These are phyloP conservation scores for Chinchilla lanigera DNA, from an alignment of 2,113 vertebrate genomes.

Conservation along the genomic window DNA sequence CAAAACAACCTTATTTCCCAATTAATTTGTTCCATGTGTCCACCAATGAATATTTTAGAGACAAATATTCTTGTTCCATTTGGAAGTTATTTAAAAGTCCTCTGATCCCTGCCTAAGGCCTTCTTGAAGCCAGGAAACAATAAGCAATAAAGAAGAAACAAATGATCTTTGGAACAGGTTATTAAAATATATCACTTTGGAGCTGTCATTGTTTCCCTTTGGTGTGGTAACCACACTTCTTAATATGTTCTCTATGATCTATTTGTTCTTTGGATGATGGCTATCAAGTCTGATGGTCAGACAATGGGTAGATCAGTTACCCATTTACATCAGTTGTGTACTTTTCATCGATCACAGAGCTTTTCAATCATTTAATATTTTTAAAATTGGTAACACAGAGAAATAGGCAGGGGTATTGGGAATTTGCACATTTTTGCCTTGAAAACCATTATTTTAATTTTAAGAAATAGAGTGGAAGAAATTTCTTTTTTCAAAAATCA, in stretches of 20 bases:
- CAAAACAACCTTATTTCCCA: background rate
- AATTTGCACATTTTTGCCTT: constrained; percentile 34
- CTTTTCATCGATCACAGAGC: constrained; percentile 27
- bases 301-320: constrained; percentile 29
- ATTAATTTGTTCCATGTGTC: constrained; percentile 13
- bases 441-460: constrained; percentile 50
- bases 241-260: background rate
- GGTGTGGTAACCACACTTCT: background rate
- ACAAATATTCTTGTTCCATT: constrained; percentile 43
- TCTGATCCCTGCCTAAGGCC: constrained; percentile 5
- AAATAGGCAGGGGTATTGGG: background rate
- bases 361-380: background rate
- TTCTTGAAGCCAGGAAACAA: constrained; percentile 53
- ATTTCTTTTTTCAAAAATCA: background rate
- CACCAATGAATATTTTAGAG: constrained; percentile 32
- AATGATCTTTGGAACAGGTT: constrained; percentile 35
- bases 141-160: constrained; percentile 67
- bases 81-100: constrained; percentile 57
- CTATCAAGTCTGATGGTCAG: background rate
- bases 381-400: constrained; percentile 43
- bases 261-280: constrained; percentile 48
- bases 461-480: constrained; percentile 24
- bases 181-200: constrained; percentile 18
- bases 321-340: background rate
- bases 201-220: background rate